phyloP scores from a whole-genome alignment of 2,888 invertebrate species.

The Drosophila meridionalis region DNA sequence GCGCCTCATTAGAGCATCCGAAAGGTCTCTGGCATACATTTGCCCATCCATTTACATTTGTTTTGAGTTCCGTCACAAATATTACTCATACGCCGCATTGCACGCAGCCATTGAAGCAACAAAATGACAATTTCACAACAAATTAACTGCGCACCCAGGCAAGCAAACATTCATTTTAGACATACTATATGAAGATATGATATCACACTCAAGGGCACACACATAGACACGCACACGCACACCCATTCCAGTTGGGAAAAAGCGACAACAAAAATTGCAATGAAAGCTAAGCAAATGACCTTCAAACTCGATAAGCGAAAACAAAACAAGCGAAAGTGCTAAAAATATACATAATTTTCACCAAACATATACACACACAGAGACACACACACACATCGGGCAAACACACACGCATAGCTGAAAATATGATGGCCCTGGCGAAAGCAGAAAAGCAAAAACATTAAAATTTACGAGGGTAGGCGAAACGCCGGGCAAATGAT shows the following conservation, averaged over 20 bases:
- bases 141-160: slow-evolving; percentile 75
- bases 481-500: slow-evolving; percentile 69
- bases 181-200: slow-evolving; percentile 60
- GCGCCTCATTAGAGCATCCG: slow-evolving; percentile 62
- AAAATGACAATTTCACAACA: slow-evolving; percentile 80
- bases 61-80: slow-evolving; percentile 42
- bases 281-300: slow-evolving; percentile 73
- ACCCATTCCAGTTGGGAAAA: neutral
- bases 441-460: slow-evolving; percentile 66
- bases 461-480: slow-evolving; percentile 72
- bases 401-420: slow-evolving; percentile 34
- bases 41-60: slow-evolving; percentile 43
- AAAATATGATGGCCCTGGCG: slow-evolving; percentile 72
- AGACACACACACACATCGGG: neutral
- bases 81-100: slow-evolving; percentile 77
- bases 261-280: slow-evolving; percentile 55
- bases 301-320: slow-evolving; percentile 81
- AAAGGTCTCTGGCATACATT: slow-evolving; percentile 45
- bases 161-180: slow-evolving; percentile 53
- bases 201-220: slow-evolving; percentile 52
- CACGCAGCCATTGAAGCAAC: slow-evolving; percentile 75
- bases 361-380: slow-evolving; percentile 34
- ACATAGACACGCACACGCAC: slow-evolving; percentile 20
- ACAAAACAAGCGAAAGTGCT: slow-evolving; percentile 80
- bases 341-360: slow-evolving; percentile 80